Base-by-base conservation (phyloP, 2,797 vertebrate species). In the Neoniphon sammara region DNA sequence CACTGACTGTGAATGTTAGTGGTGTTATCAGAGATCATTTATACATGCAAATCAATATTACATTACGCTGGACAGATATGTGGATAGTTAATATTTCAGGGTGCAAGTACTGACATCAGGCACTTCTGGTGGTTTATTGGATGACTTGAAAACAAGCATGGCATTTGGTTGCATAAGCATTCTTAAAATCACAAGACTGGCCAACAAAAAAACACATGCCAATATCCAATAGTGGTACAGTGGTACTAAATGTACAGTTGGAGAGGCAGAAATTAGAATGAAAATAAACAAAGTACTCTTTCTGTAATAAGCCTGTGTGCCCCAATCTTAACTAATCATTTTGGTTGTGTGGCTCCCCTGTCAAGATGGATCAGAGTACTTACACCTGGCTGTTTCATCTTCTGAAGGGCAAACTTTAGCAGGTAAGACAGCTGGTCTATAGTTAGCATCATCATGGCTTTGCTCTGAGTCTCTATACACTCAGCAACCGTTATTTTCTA, bases 371-470 rank as follows among this genome's bases (percentile, higher is more conserved):
- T 72, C 54, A 66, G 75, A 83, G 79, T 87, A 93, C 97, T 97
- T 97, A 99, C 98, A 94, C 98, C 97, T 78, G 97, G 97, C 89
- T 99, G 97, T 89, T 99, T 99, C 97, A 99, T 99, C 95, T 99
- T 99, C 93, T 99, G 97, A 90, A 99, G 96, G 88, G 98, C 97
- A 94, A 99, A 99, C 95, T 99, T 99, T 84, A 99, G 96, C 88
- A 99, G 96, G 93, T 98, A 99, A 46, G 97, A 98, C 77, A 99
- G 94, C 92, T 99, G 97, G 89, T 99, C 96, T 56, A 96, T 95
- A 80, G 96, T 99, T 79, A 99, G 95, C 96, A 99, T 98, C 83
- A 96, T 98, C 98, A 99, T 99, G 89, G 98, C 97, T 95, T 98
- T 99, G 93, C 98, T 99, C 92, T 99, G 97, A 73, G 97, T 99